Conservation (phyloP, 2,797 vertebrate genomes). For the Clarias pachynema region DNA sequence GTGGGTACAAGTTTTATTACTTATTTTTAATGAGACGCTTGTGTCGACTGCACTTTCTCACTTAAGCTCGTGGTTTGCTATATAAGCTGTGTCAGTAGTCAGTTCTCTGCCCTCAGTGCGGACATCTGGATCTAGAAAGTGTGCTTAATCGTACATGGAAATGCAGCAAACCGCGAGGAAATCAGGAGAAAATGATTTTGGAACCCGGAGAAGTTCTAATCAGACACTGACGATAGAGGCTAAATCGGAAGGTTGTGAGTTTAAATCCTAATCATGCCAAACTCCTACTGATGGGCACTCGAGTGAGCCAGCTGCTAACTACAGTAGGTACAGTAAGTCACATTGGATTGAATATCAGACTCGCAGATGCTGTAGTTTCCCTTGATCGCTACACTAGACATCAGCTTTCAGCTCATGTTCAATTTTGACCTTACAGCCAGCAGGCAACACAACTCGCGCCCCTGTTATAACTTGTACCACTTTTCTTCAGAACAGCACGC, state of each 20-base stretch:
- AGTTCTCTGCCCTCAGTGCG: conserved; percentile 40
- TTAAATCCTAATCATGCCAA: background rate
- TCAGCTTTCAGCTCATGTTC: background rate
- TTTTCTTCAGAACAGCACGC: background rate
- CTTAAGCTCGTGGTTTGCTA: conserved; percentile 25
- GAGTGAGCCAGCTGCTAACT: background rate
- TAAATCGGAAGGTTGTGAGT: background rate
- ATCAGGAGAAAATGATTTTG: background rate
- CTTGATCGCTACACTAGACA: background rate
- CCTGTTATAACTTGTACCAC: background rate
- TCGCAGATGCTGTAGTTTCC: background rate
- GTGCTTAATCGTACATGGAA: background rate
- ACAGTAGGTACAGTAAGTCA: background rate
- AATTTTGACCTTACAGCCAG: background rate
- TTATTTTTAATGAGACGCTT: conserved; percentile 42
- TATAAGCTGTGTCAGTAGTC: conserved; percentile 19
- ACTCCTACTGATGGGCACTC: background rate
- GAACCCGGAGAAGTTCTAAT: background rate
- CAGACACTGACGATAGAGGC: too few species aligned
- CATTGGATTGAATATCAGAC: background rate
- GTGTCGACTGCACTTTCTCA: conserved; percentile 42
- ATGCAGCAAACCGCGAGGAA: conserved; percentile 28
- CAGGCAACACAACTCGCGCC: conserved; percentile 2
- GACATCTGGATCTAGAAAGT: conserved; percentile 39
- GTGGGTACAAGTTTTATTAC: conserved; percentile 36